phyloP scores from a whole-genome alignment of 2,888 invertebrate genomes.

The Frankliniella fusca region DNA sequence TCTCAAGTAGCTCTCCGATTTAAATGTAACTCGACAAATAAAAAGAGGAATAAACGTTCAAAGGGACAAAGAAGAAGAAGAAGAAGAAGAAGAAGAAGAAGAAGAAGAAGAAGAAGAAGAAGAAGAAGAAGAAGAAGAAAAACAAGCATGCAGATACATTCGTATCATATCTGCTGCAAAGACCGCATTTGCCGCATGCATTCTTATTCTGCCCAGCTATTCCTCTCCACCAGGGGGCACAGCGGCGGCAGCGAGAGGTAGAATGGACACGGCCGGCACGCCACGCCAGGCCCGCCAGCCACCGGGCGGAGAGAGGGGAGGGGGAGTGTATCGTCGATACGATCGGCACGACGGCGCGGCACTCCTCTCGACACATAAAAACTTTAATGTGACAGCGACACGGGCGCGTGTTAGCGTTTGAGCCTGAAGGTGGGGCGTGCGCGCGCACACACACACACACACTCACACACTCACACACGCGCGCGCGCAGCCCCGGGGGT shows the following conservation, averaged over 20 bases:
- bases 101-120: no score
- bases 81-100: background rate
- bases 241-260: background rate
- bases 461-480: background rate
- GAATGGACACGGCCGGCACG: background rate
- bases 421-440: background rate
- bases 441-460: background rate
- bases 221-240: background rate
- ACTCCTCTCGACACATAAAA: constrained; percentile 13
- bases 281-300: background rate
- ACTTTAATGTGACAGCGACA: constrained; percentile 25
- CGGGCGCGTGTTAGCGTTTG: constrained; percentile 18
- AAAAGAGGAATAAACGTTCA: no score
- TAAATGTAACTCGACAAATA: no score
- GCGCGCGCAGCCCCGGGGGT: background rate
- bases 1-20: no score
- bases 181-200: no score
- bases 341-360: background rate
- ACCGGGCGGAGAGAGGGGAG: background rate
- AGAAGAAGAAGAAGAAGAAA: no score
- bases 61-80: background rate
- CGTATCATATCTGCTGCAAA: no score
- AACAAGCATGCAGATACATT: background rate
- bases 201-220: background rate
- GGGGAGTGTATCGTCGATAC: background rate